Conservation (phyloP, 1,140 invertebrate genomes). For the Spodoptera litura region DNA sequence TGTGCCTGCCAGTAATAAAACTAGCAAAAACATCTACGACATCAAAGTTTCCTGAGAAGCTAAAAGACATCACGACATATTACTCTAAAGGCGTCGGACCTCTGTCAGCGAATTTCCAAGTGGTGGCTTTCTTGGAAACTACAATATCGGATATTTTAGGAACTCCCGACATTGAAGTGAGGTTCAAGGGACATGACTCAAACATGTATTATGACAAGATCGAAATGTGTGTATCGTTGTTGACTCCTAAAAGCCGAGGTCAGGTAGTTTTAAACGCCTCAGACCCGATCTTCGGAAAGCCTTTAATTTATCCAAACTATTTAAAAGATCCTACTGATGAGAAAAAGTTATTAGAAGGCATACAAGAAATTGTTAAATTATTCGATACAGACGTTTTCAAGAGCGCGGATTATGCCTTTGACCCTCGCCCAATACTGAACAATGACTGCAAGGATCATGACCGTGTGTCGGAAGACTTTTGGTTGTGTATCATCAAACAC, state of each 20-base stretch:
- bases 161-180: constrained; percentile 87
- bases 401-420: constrained; percentile 79
- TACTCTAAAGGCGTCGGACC: constrained; percentile 86
- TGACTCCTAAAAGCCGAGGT: constrained; percentile 91
- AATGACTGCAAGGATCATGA: constrained; percentile 85
- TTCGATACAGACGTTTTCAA: constrained; percentile 86
- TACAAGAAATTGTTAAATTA: constrained; percentile 85
- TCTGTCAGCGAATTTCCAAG: constrained; percentile 87
- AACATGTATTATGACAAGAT: constrained; percentile 88
- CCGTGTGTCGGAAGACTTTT: constrained; percentile 90
- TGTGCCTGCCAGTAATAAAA: constrained; percentile 86
- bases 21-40: constrained; percentile 86
- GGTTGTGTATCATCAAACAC: constrained; percentile 90
- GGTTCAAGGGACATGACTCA: constrained; percentile 86
- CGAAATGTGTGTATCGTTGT: constrained; percentile 88
- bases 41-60: constrained; percentile 82
- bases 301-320: constrained; percentile 93
- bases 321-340: constrained; percentile 91
- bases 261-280: constrained; percentile 89
- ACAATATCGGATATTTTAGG: constrained; percentile 86
- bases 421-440: constrained; percentile 77
- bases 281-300: constrained; percentile 90
- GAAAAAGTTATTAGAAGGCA: constrained; percentile 90
- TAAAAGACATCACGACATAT: constrained; percentile 84
- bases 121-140: constrained; percentile 88